Conservation (phyloP, 2,797 vertebrate genomes). For the Paratrypauchen microcephalus region DNA sequence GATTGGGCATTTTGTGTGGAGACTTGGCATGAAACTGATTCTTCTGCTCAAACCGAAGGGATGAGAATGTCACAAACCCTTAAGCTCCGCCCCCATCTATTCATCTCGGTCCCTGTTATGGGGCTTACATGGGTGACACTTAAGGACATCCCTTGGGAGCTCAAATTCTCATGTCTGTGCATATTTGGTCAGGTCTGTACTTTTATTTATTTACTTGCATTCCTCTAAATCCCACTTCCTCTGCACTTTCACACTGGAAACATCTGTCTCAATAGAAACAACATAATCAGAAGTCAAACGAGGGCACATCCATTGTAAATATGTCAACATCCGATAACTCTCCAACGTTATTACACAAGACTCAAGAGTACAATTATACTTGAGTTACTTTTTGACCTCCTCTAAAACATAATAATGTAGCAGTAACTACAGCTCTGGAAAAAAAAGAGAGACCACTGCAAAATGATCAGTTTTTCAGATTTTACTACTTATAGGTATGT, state of each 20-base stretch:
- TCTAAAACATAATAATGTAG: background rate
- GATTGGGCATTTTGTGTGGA: constrained; percentile 19
- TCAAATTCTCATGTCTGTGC: background rate
- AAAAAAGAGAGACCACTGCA: too few species aligned
- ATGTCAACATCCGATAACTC: background rate
- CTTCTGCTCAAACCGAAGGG: constrained; percentile 27
- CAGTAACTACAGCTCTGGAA: too few species aligned
- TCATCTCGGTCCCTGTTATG: constrained; percentile 14
- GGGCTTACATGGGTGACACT: background rate
- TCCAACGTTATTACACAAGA: too few species aligned
- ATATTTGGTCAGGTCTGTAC: background rate
- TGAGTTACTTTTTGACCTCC: background rate
- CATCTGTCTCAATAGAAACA: background rate
- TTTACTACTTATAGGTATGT: too few species aligned
- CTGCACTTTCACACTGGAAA: constrained; percentile 29
- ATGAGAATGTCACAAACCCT: constrained; percentile 33
- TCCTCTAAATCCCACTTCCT: constrained; percentile 18
- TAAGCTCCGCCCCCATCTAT: constrained; percentile 59
- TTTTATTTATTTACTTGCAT: constrained; percentile 9
- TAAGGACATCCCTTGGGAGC: background rate
- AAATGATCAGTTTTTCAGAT: too few species aligned
- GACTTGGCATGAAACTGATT: constrained; percentile 11
- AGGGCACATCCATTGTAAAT: background rate
- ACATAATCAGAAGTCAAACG: constrained; percentile 1
- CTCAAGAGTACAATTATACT: background rate